phyloP scores from a whole-genome alignment of 2,888 invertebrate species.

The Colostygia pectinataria region DNA sequence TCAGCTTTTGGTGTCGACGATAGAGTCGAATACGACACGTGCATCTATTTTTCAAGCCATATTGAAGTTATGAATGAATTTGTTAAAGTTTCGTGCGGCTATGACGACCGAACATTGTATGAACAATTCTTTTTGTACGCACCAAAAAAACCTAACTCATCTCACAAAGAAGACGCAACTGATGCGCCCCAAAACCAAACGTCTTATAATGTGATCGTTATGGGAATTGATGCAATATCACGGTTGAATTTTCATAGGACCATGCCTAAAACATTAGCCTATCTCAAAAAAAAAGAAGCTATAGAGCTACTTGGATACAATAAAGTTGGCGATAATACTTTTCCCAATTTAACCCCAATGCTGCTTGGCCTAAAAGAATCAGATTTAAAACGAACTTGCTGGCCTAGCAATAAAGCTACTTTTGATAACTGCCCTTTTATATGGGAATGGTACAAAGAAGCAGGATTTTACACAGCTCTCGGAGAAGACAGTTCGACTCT shows the following conservation, averaged over 20 bases:
- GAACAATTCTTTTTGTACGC: conserved; percentile 87
- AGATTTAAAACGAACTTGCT: conserved; percentile 86
- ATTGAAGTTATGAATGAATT: conserved; percentile 84
- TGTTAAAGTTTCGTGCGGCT: conserved; percentile 85
- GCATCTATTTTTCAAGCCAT: conserved; percentile 71
- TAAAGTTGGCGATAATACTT: conserved; percentile 97
- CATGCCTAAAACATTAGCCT: conserved; percentile 88
- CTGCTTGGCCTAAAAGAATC: conserved; percentile 87
- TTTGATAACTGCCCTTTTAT: conserved; percentile 92
- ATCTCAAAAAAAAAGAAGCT: conserved; percentile 84
- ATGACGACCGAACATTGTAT: conserved; percentile 76
- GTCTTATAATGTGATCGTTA: conserved; percentile 87
- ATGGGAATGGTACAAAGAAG: conserved; percentile 90
- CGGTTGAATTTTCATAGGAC: conserved; percentile 92
- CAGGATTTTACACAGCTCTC: conserved; percentile 90
- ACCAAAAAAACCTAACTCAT: conserved; percentile 60
- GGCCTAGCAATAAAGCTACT: conserved; percentile 78
- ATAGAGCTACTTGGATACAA: conserved; percentile 94
- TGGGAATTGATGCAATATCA: conserved; percentile 94
- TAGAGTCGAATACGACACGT: conserved; percentile 73
- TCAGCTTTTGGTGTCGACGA: conserved; percentile 71
- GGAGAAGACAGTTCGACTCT: conserved; percentile 92
- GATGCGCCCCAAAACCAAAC: conserved; percentile 46
- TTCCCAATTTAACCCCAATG: conserved; percentile 93
- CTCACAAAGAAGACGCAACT: conserved; percentile 39